phyloP scores from a whole-genome alignment of 2,797 vertebrate species.

The Karalla daura region DNA sequence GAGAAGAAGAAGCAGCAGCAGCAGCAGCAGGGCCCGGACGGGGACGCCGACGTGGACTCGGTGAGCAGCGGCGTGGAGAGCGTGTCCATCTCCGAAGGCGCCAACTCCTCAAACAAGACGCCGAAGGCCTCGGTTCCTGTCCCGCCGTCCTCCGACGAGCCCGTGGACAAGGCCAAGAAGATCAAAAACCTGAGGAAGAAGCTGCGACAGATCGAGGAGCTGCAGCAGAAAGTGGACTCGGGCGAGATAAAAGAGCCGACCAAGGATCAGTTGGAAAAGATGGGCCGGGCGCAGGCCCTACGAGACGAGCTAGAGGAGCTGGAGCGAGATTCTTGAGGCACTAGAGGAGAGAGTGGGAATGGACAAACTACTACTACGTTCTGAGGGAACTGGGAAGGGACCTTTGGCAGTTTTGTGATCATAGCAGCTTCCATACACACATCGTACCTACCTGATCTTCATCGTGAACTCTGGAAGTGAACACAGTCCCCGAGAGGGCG shows the following conservation, averaged over 20 bases:
- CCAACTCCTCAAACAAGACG: constrained; percentile 24
- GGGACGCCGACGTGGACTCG: constrained; percentile 68
- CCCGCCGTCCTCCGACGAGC: constrained; percentile 21
- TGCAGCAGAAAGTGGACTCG: constrained; percentile 90
- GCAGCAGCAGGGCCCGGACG: constrained; percentile 68
- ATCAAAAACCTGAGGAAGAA: constrained; percentile 95
- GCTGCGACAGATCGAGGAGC: constrained; percentile 92
- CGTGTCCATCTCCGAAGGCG: constrained; percentile 66
- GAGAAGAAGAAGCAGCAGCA: constrained; percentile 92
- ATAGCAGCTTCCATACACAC: constrained; percentile 51
- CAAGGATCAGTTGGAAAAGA: constrained; percentile 92
- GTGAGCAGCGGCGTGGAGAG: constrained; percentile 84
- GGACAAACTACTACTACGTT: constrained; percentile 50
- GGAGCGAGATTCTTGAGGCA: constrained; percentile 84
- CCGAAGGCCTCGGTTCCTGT: not conserved
- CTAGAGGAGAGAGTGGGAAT: constrained; percentile 33
- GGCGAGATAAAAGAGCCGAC: constrained; percentile 90
- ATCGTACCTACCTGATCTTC: constrained; percentile 55
- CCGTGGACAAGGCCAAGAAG: constrained; percentile 86
- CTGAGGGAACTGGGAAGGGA: constrained; percentile 31
- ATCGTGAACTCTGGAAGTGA: constrained; percentile 43
- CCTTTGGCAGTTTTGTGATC: constrained; percentile 51
- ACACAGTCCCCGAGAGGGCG: constrained; percentile 25
- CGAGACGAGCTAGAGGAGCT: constrained; percentile 88
- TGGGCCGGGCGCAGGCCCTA: constrained; percentile 83